Evolutionary conservation across 2,113 vertebrate genomes (phyloP), one percentile per base, ranked within the genome.

Genomic region (Symphodus melops): DNA sequence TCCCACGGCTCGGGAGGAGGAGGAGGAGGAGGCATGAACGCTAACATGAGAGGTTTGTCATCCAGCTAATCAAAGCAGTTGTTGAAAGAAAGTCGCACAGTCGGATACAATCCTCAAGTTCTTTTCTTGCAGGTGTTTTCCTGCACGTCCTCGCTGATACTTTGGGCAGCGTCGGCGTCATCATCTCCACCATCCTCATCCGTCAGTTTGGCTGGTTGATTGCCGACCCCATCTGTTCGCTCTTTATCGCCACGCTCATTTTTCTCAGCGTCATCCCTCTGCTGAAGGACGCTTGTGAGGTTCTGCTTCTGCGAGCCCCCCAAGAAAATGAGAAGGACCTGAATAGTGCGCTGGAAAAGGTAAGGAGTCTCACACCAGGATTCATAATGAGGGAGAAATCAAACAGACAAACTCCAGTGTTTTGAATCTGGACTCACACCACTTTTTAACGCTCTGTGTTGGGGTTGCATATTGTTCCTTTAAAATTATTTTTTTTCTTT

Each of bases 131-230:
- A 99, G 98, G 98, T 72, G 98, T 99, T 56, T 99, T 95, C 90
- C 95, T 99, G 44, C 98, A 99, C 51, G 95, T 99, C 57, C 93
- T 99, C 89, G 98, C 98, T 17, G 98, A 99, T 84, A 99, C 98
- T 0, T 88, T 99, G 76, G 98, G 98, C 89, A 99, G 98, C 53
- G 95, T 99, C 13, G 98, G 98, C 10, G 98, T 99, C 65, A 99
- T 99, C 9, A 93, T 99, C 80, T 99, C 98, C 72, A 99, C 98
- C 0, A 81, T 99, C 92, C 96, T 99, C 77, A 99, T 99, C 92
- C 96, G 96, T 9, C 98, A 99, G 86, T 99, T 99, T 77, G 98
- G 98, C 75, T 99, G 98, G 98, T 90, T 99, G 75, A 96, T 99
- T 42, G 97, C 98, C 8, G 98, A 99, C 86, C 98, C 98, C 0